Evolutionary conservation across 2,888 invertebrate species (phyloP), one percentile per base, ranked within the genome.

Genomic region (Copidosoma aretas): DNA sequence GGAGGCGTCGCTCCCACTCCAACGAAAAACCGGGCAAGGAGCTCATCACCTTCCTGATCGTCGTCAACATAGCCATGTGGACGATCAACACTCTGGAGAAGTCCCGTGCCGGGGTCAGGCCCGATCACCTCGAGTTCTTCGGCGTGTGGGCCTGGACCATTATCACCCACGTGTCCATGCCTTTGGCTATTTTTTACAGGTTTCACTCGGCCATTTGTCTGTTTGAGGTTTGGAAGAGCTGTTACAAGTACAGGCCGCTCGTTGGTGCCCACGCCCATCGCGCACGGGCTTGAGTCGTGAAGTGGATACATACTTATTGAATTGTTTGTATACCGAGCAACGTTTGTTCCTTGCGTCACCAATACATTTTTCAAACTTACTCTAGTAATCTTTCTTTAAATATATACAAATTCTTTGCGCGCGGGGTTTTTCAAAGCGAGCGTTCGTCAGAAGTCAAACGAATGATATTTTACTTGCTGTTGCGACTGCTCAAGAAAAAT

Each of bases 141-240:
- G 94, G 94, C 0, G 88, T 91, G 1, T 94, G 94, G 93, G 93
- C 93, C 2, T 95, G 95, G 95, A 93, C 94, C 0, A 93, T 95
- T 75, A 94, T 95, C 76, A 93, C 93, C 0, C 94, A 95, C 80
- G 91, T 94, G 0, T 93, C 93, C 0, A 93, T 94, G 90, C 95
- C 95, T 0, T 85, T 95, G 58, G 93, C 93, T 0, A 94, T 95
- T 76, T 95, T 95, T 85, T 95, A 94, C 84, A 86, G 95, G 53
- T 95, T 95, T 80, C 95, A 95, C 83, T 94, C 94, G 2, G 94
- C 95, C 0, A 95, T 95, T 75, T 95, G 95, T 82, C 87, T 96
- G 22, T 95, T 94, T 78, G 95, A 95, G 83, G 92, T 96, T 67
- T 96, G 95, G 95, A 95, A 94, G 82, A 89, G 91, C 72, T 91